A percentile compares a stretch with the other conserved stretches of the same genome.
phyloP scores from a whole-genome alignment of 2,888 invertebrate species.

The Mythimna lalbum region DNA sequence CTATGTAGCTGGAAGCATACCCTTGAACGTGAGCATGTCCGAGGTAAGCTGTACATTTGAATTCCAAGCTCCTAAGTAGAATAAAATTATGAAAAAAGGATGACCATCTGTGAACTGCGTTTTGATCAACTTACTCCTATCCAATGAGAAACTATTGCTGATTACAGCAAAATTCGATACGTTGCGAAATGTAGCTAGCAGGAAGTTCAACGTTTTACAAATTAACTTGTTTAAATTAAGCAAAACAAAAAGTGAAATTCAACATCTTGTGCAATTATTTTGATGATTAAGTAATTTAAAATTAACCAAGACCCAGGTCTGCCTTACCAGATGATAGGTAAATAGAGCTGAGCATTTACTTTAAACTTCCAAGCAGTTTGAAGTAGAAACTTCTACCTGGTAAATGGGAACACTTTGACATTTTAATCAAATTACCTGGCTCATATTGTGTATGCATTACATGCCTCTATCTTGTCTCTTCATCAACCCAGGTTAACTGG shows the following conservation, averaged over 20 bases:
- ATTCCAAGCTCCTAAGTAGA: background rate
- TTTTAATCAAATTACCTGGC: background rate
- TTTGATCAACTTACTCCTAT: conserved; percentile 20
- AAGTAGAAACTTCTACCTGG: background rate
- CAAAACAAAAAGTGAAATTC: conserved; percentile 1
- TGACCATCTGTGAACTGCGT: conserved; percentile 35
- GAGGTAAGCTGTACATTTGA: conserved; percentile 92
- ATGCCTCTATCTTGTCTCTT: background rate
- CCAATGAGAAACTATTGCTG: conserved; percentile 12
- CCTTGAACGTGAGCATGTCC: conserved; percentile 97
- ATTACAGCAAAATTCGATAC: background rate
- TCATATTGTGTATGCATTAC: background rate
- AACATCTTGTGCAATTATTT: conserved; percentile 6
- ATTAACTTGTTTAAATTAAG: background rate
- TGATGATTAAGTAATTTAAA: background rate
- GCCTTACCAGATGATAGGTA: background rate
- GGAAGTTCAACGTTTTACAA: background rate
- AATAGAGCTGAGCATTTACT: background rate
- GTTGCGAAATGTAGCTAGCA: background rate
- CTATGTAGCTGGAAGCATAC: conserved; percentile 98
- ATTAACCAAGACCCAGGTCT: background rate
- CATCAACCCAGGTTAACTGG: no score
- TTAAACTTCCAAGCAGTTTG: background rate
- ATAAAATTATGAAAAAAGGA: background rate
- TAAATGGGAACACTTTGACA: background rate